These are phyloP conservation scores for Oreochromis niloticus DNA, from an alignment of 2,113 vertebrate species.

Conservation along the genomic window DNA sequence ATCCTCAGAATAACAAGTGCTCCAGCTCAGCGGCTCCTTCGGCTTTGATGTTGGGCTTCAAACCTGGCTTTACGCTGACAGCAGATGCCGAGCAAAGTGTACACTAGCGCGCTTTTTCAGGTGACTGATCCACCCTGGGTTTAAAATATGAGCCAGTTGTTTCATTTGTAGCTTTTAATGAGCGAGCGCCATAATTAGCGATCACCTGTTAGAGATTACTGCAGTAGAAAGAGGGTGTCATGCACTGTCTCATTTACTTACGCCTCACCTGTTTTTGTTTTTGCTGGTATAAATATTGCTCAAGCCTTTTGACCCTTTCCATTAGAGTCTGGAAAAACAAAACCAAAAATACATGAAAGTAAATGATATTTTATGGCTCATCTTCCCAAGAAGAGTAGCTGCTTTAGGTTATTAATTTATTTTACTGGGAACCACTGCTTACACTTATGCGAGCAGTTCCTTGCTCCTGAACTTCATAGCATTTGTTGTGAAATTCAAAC, in stretches of 20 bases:
- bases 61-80: constrained; percentile 65
- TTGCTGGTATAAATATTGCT: constrained; percentile 13
- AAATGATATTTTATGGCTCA: constrained; percentile 40
- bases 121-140: constrained; percentile 17
- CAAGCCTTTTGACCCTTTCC: not conserved
- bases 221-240: not conserved
- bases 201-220: constrained; percentile 3
- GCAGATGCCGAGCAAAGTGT: constrained; percentile 60
- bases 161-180: constrained; percentile 17
- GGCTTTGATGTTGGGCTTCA: constrained; percentile 67
- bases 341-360: not conserved
- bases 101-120: constrained; percentile 27
- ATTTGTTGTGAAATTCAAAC: not conserved
- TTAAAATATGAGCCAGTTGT: constrained; percentile 34
- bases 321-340: not conserved
- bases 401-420: not conserved
- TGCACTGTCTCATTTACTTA: not conserved
- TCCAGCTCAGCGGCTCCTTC: constrained; percentile 48
- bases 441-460: not conserved
- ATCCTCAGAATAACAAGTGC: constrained; percentile 69
- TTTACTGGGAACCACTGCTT: not conserved
- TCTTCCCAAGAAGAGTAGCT: constrained; percentile 22
- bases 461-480: not conserved
- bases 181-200: constrained; percentile 19
- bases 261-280: not conserved